Base-by-base conservation (phyloP, 2,797 vertebrate species). In the Pangasius sanitwongsei region DNA sequence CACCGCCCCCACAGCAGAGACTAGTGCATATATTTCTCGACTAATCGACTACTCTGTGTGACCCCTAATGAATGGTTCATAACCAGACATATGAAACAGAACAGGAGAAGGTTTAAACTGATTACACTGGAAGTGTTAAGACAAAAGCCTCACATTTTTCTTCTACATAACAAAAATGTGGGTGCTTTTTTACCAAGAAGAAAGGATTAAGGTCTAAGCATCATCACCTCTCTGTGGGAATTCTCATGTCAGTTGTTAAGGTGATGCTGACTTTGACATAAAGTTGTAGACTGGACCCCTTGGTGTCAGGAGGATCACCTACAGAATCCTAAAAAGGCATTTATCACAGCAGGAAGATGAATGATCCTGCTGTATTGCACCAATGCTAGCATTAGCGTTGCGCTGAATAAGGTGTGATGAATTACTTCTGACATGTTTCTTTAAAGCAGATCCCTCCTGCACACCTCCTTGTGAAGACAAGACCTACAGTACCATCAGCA, bases 341-440 rank as follows among this genome's bases (percentile, higher is more conserved):
- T 94, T 90, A 94, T 93, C 94, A 95, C 92, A 90, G 90, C 41
- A 16, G 88, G 89, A 93, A 92, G 91, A 93, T 91, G 87, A 94
- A 93, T 83, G 92, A 92, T 94, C 91, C 85, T 91, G 91, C 92
- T 93, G 90, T 65, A 86, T 87, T 91, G 90, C 92, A 90, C 89
- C 90, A 89, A 92, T 87, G 91, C 90, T 89, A 92, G 91, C 91
- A 86, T 77, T 87, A 92, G 89, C 87, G 86, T 89, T 53, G 67
- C 85, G 91, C 83, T 88, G 87, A 50, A 15, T 92, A 93, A 92
- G 91, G 89, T 89, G 89, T 91, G 92, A 94, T 92, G 92, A 93
- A 94, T 92, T 81, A 93, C 91, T 92, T 87, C 89, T 92, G 88
- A 90, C 63, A 90, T 91, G 91, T 50, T 83, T 87, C 90, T 88